Evolutionary conservation across 2,888 invertebrate genomes (phyloP), one percentile per base, ranked within the genome.

Genomic region (Atethmia centrago): DNA sequence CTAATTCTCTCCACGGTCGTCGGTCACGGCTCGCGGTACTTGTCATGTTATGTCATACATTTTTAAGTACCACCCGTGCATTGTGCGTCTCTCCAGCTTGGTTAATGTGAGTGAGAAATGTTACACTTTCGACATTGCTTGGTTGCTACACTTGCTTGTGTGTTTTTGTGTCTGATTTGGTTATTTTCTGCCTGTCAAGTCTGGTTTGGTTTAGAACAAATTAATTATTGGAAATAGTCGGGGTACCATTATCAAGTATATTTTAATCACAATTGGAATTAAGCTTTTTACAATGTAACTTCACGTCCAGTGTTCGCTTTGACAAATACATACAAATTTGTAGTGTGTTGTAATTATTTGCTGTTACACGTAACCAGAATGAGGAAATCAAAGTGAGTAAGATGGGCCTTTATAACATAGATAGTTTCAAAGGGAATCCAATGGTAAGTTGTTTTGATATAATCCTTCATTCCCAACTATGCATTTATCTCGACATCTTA

Each of bases 21-120:
- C 79, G 74, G 85, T 85, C 87, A 87, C 77, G 85, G 80, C 72
- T 66, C 45, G 61, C 45, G 31, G 77, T 79, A 85, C 72, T 70
- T 61, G 71, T 76, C 66, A 66, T 75, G 83, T 85, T 87, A 88
- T 87, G 88, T 87, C 88, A 88, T 66, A 85, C 78, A 82, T 79
- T 80, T 85, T 86, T 84, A 80, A 87, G 79, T 81, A 72, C 80
- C 72, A 55, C 55, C 68, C 65, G 78, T 67, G 86, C 53, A 77
- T 68, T 76, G 75, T 74, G 69, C 25, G 59, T 51, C 47, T 68
- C 66, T 75, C 64, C 45, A 64, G 76, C 12, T 71, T 73, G 25
- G 49, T 58, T 55, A 61, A 68, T 73, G 85, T 86, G 71, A 86
- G 85, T 84, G 49, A 70, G 42, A 69, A 78, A 77, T 82, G 47